A percentile compares a stretch with the other conserved stretches of the same genome.
Conservation (phyloP, 2,113 vertebrate species). For the Ochotona curzoniae region DNA sequence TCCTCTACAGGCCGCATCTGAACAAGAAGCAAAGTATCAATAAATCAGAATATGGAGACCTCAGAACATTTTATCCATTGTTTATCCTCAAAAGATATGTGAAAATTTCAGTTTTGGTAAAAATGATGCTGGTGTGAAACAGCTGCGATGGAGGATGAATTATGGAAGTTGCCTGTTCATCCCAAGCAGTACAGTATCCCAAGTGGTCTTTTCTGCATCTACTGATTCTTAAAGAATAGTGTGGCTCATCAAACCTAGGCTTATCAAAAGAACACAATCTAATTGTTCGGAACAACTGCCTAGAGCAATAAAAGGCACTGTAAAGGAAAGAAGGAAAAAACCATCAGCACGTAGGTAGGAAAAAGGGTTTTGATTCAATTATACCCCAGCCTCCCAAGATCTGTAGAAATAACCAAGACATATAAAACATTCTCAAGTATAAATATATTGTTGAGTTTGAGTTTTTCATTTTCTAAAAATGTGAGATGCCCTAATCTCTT, state of each 20-base stretch:
- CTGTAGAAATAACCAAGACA: not conserved
- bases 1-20: slow-evolving; percentile 56
- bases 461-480: not conserved
- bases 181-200: not conserved
- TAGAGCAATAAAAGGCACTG: slow-evolving; percentile 48
- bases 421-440: not conserved
- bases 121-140: not conserved
- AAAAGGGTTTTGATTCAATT: slow-evolving; percentile 66
- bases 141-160: not conserved
- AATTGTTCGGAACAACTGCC: slow-evolving; percentile 69
- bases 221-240: slow-evolving; percentile 75
- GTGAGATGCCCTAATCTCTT: not conserved
- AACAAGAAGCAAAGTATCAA: slow-evolving; percentile 68
- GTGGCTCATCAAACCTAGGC: slow-evolving; percentile 62
- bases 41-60: slow-evolving; percentile 27
- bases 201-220: slow-evolving; percentile 22
- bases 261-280: slow-evolving; percentile 69
- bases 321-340: slow-evolving; percentile 60
- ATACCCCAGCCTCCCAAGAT: not conserved
- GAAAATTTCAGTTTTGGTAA: slow-evolving; percentile 56
- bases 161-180: not conserved
- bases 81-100: slow-evolving; percentile 47
- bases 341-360: slow-evolving; percentile 20
- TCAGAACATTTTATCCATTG: slow-evolving; percentile 36
- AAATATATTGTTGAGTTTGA: not conserved